phyloP scores from a whole-genome alignment of 2,797 vertebrate species.

The Florisuga fusca region DNA sequence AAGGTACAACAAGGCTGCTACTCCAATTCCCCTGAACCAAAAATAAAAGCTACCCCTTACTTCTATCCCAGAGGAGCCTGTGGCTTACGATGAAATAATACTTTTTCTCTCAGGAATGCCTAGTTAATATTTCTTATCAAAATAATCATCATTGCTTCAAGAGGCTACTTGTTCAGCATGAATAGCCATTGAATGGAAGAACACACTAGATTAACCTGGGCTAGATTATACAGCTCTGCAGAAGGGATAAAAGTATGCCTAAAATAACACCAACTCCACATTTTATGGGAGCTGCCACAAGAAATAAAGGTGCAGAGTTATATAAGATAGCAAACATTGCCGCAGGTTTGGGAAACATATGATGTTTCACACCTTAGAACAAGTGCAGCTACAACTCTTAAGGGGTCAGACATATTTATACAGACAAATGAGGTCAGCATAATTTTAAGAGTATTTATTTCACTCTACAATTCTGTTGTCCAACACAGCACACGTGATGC shows the following conservation, averaged over 20 bases:
- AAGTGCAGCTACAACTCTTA: neutral
- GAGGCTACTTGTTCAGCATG: rapidly evolving
- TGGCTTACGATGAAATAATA: neutral
- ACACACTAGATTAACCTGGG: neutral
- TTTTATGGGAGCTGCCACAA: neutral
- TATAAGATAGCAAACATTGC: rapidly evolving
- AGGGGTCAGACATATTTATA: neutral
- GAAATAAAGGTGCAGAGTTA: neutral
- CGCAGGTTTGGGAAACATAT: rapidly evolving
- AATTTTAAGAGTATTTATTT: neutral
- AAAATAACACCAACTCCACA: neutral
- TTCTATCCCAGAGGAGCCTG: no score
- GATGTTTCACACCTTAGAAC: neutral
- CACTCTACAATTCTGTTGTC: slow-evolving; percentile 4
- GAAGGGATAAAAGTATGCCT: neutral
- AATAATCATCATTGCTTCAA: neutral
- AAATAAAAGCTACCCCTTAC: neutral
- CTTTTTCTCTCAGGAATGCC: neutral
- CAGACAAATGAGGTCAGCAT: neutral
- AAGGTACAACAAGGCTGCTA: no score
- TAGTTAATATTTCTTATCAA: neutral
- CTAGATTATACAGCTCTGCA: neutral
- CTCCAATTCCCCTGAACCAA: neutral
- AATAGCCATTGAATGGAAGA: neutral
- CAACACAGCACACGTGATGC: neutral